Conservation (phyloP, 1,140 invertebrate species). For the Asbolus verrucosus region DNA sequence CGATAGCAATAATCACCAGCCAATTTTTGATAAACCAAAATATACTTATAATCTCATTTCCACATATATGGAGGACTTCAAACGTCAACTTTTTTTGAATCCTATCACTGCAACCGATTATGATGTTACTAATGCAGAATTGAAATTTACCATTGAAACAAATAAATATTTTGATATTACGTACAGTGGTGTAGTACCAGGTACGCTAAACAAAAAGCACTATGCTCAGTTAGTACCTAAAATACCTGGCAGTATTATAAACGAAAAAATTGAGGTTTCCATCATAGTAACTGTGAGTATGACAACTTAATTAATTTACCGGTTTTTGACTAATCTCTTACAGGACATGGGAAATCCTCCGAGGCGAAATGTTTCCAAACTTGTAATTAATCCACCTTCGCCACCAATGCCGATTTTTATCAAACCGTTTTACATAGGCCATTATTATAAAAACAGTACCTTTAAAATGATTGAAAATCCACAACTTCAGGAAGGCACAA, state of each 20-base stretch:
- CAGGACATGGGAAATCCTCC: conserved; percentile 13
- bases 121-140: conserved; percentile 2
- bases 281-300: conserved; percentile 6
- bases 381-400: conserved; percentile 9
- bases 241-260: not conserved
- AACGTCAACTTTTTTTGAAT: conserved; percentile 7
- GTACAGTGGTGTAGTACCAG: not conserved
- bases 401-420: conserved; percentile 3
- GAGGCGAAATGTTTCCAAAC: not conserved
- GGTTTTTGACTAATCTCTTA: not conserved
- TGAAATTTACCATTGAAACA: not conserved
- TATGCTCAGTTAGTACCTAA: not conserved
- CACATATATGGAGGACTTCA: conserved; percentile 5
- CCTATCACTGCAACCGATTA: conserved; percentile 21
- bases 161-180: not conserved
- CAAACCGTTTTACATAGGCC: conserved; percentile 4
- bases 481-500: not conserved
- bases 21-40: conserved; percentile 6
- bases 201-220: conserved; percentile 1
- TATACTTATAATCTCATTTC: conserved; percentile 20
- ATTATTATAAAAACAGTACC: conserved; percentile 3
- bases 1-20: conserved; percentile 3
- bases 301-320: not conserved
- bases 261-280: not conserved
- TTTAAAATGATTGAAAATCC: conserved; percentile 3